Evolutionary conservation across 64 coral and sea anemone genomes (phyloP).

Genomic region (Stichodactyla helianthus): DNA sequence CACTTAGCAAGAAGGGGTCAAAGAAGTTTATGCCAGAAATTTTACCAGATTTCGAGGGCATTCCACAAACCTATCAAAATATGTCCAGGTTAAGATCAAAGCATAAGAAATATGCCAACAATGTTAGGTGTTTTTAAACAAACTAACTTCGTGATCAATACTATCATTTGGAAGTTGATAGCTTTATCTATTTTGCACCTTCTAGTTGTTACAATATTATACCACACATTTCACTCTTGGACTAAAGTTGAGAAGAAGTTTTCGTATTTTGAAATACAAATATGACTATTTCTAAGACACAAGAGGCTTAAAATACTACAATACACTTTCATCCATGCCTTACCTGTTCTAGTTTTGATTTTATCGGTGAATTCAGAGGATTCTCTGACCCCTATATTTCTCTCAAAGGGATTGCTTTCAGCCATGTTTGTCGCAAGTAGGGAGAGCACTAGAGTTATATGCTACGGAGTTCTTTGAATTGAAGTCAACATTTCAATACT

Average conservation of each 20-base stretch:
- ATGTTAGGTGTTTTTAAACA: neutral
- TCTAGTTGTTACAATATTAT: neutral
- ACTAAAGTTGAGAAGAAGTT: neutral
- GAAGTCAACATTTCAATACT: neutral
- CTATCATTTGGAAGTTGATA: neutral
- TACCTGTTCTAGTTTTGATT: slow-evolving; percentile 25
- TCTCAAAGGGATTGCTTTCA: neutral
- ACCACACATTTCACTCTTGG: neutral
- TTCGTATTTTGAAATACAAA: neutral
- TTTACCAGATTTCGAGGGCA: neutral
- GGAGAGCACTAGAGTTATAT: neutral
- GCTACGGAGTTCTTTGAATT: neutral
- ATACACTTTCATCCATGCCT: neutral
- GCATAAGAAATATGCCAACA: neutral
- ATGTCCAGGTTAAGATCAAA: neutral
- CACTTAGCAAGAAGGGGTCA: neutral
- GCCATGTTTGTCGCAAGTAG: neutral
- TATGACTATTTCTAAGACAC: neutral
- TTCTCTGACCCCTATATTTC: neutral
- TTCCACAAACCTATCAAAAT: neutral
- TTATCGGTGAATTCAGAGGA: neutral
- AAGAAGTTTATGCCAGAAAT: neutral
- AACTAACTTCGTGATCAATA: neutral
- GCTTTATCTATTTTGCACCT: neutral
- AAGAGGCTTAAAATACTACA: neutral